phyloP scores from a whole-genome alignment of 2,113 vertebrate genomes.

The Epinephelus fuscoguttatus region DNA sequence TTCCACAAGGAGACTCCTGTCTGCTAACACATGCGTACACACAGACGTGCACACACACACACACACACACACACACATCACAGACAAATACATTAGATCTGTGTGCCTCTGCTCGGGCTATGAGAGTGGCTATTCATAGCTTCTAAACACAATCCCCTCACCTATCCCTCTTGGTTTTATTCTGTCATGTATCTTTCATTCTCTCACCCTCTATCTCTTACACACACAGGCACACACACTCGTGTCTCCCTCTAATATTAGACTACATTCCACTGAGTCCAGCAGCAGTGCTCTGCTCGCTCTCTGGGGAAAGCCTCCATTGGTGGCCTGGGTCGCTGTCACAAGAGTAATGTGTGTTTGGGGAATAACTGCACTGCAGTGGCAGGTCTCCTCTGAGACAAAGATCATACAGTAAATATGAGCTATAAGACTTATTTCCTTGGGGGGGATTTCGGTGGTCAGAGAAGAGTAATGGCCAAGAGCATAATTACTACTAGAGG shows the following conservation, averaged over 20 bases:
- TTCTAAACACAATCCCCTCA: conserved; percentile 47
- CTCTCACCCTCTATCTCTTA: conserved; percentile 11
- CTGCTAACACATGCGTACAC: conserved; percentile 29
- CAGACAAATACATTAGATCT: conserved; percentile 42
- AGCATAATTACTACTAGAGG: conserved; percentile 71
- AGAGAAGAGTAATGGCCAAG: conserved; percentile 66
- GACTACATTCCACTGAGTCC: conserved; percentile 37
- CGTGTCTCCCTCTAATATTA: conserved; percentile 41
- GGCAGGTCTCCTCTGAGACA: conserved; percentile 47
- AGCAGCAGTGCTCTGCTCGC: conserved; percentile 12
- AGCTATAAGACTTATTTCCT: conserved; percentile 56
- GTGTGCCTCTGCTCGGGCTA: conserved; percentile 6
- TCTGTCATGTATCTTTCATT: conserved; percentile 44
- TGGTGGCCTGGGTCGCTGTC: conserved; percentile 47
- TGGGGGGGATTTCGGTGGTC: conserved; percentile 38
- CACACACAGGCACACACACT: conserved; percentile 2
- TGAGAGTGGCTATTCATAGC: conserved; percentile 55
- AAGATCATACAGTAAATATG: conserved; percentile 67
- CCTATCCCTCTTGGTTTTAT: conserved; percentile 32
- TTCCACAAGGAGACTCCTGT: conserved; percentile 50
- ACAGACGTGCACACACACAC: not conserved
- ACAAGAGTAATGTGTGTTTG: conserved; percentile 53
- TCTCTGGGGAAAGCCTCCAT: conserved; percentile 54
- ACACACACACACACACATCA: not conserved
- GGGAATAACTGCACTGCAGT: conserved; percentile 40